A percentile compares a stretch with the other conserved stretches of the same genome.
Evolutionary conservation across 2,888 invertebrate genomes (phyloP).

Genomic region (Pseudanteris insignis): DNA sequence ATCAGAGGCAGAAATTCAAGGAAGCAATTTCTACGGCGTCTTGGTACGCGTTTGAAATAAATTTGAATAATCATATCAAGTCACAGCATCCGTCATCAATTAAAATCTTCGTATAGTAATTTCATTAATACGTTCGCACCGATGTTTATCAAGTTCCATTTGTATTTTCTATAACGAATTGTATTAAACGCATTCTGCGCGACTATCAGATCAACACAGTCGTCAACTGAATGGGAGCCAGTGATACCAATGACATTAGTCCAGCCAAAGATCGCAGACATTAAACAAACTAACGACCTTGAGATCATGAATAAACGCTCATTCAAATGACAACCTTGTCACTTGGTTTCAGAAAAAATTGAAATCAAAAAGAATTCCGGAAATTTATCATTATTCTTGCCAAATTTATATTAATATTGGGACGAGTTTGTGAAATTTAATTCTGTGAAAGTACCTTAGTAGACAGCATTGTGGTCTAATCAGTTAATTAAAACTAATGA

Average conservation of each 20-base stretch:
- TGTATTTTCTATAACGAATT: slow-evolving; percentile 32
- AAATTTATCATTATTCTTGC: too few species aligned
- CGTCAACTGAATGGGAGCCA: slow-evolving; percentile 13
- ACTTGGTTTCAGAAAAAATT: slow-evolving; percentile 4
- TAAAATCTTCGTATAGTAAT: background rate
- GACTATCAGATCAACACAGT: slow-evolving; percentile 18
- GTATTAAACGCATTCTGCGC: slow-evolving; percentile 32
- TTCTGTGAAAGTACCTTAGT: too few species aligned
- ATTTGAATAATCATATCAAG: slow-evolving; percentile 36
- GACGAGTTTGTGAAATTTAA: too few species aligned
- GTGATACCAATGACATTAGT: slow-evolving; percentile 36
- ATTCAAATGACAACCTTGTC: slow-evolving; percentile 2
- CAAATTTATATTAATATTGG: too few species aligned
- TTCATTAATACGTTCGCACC: slow-evolving; percentile 26
- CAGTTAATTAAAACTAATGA: too few species aligned
- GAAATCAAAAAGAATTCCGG: background rate
- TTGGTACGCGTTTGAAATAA: slow-evolving; percentile 17
- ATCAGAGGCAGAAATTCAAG: slow-evolving; percentile 15
- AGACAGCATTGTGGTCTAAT: too few species aligned
- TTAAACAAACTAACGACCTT: slow-evolving; percentile 14
- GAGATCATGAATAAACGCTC: slow-evolving; percentile 4
- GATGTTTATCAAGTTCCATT: slow-evolving; percentile 18
- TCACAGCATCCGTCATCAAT: slow-evolving; percentile 5
- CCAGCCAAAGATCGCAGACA: slow-evolving; percentile 13
- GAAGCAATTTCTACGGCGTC: slow-evolving; percentile 26